Evolutionary conservation across 2,888 invertebrate genomes (phyloP).

Genomic region (Caenorhabditis sp.): DNA sequence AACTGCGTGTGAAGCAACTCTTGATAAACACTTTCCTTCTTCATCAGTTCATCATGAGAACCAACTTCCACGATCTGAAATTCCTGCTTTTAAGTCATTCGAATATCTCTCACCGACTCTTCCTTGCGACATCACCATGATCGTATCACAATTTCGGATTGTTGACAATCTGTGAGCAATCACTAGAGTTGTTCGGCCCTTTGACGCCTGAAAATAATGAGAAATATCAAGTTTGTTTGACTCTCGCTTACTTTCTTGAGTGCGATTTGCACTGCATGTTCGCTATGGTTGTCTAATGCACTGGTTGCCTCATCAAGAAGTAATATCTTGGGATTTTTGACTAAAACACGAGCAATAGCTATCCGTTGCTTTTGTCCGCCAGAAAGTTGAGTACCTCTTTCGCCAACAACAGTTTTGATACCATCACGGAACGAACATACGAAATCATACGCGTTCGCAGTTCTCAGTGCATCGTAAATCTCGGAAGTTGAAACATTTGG

Average conservation of each 20-base stretch:
- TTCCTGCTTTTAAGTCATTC: too few relatives aligned
- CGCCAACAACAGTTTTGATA: constrained; percentile 84
- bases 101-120: too few relatives aligned
- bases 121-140: constrained; percentile 84
- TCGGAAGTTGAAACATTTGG: constrained; percentile 66
- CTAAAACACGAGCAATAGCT: constrained; percentile 71
- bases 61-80: constrained; percentile 87
- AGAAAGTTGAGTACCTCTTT: constrained; percentile 84
- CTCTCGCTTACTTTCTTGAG: constrained; percentile 84
- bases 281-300: constrained; percentile 76
- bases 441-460: constrained; percentile 84
- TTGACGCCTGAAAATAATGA: constrained; percentile 79
- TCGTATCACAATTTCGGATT: constrained; percentile 84
- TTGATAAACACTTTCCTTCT: constrained; percentile 87
- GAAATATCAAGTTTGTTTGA: background rate
- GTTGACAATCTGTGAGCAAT: constrained; percentile 85
- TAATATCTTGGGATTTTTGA: constrained; percentile 65
- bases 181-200: constrained; percentile 84
- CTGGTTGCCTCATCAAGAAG: constrained; percentile 69
- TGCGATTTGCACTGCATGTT: constrained; percentile 84
- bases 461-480: constrained; percentile 76
- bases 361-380: constrained; percentile 83
- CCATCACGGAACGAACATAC: constrained; percentile 84
- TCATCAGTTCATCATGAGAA: constrained; percentile 87
- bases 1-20: constrained; percentile 83